A percentile compares a stretch with the other conserved stretches of the same genome.
These are phyloP conservation scores for Ectobius pallidus DNA, from an alignment of 2,888 invertebrate genomes.

Conservation along the genomic window DNA sequence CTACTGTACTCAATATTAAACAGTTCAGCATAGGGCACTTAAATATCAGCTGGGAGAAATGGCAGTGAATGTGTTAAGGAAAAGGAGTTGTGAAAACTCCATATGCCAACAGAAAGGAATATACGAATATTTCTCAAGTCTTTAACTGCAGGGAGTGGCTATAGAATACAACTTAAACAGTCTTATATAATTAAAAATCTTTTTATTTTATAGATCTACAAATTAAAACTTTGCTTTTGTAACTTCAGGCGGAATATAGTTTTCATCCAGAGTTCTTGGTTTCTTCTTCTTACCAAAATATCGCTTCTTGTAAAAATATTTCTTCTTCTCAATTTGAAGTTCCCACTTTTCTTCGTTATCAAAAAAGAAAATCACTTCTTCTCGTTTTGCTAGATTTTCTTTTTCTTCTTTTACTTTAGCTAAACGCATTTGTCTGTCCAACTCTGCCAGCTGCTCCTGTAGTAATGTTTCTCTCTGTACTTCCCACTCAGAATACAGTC, in stretches of 20 bases:
- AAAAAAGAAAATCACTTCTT: constrained; percentile 71
- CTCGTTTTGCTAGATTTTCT: constrained; percentile 63
- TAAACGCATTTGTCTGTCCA: constrained; percentile 58
- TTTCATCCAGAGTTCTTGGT: constrained; percentile 60
- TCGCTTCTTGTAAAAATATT: constrained; percentile 55
- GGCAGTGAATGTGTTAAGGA: no score
- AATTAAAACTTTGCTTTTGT: background rate
- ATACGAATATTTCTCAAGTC: no score
- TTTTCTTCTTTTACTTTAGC: constrained; percentile 65
- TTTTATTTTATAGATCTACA: no score
- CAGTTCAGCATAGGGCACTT: no score
- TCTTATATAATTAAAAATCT: no score
- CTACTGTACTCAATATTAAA: no score
- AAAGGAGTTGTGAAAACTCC: no score
- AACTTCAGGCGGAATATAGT: constrained; percentile 76
- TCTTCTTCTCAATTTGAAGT: constrained; percentile 69
- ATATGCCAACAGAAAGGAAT: no score
- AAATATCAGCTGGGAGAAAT: no score
- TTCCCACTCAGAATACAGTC: constrained; percentile 66
- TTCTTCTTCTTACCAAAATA: constrained; percentile 59
- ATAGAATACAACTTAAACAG: no score
- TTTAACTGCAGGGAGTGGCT: no score
- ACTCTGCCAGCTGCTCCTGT: constrained; percentile 62
- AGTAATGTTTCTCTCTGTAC: constrained; percentile 62
- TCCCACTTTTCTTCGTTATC: constrained; percentile 79